Percentiles rank a stretch among this genome's conserved stretches.
Evolutionary conservation across 2,888 invertebrate species (phyloP).

Genomic region (Melolontha melolontha): DNA sequence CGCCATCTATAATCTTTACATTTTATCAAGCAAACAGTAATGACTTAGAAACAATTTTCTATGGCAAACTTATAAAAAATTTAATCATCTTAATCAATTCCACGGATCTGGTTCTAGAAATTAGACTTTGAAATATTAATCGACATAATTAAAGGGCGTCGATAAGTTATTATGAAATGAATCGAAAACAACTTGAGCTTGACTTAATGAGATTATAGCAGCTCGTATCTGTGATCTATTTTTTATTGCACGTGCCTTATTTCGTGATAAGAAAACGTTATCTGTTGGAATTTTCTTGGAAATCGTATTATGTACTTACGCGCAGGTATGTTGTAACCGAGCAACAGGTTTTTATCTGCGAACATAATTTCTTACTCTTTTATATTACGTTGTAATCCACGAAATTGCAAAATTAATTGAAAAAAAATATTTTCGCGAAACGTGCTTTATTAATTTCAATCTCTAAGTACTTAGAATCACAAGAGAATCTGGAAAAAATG

Average conservation of each 20-base stretch:
- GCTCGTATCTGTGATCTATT: constrained; percentile 2
- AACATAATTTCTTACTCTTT: neutral
- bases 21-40: no score
- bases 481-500: no score
- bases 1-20: no score
- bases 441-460: no score
- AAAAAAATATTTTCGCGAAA: neutral
- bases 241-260: neutral
- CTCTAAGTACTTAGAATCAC: no score
- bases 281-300: constrained; percentile 6
- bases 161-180: constrained; percentile 1
- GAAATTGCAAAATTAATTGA: neutral
- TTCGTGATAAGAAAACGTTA: constrained; percentile 9
- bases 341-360: neutral
- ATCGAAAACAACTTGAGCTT: constrained; percentile 1
- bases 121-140: no score
- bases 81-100: no score
- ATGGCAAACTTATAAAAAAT: no score
- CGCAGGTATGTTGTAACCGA: constrained; percentile 1
- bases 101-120: no score
- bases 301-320: constrained; percentile 1
- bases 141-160: no score
- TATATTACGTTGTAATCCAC: neutral
- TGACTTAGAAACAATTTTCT: no score
- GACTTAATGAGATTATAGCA: constrained; percentile 6